Evolutionary conservation across 2,888 invertebrate genomes (phyloP), one percentile per base, ranked within the genome.

Genomic region (Lasiommata megera): DNA sequence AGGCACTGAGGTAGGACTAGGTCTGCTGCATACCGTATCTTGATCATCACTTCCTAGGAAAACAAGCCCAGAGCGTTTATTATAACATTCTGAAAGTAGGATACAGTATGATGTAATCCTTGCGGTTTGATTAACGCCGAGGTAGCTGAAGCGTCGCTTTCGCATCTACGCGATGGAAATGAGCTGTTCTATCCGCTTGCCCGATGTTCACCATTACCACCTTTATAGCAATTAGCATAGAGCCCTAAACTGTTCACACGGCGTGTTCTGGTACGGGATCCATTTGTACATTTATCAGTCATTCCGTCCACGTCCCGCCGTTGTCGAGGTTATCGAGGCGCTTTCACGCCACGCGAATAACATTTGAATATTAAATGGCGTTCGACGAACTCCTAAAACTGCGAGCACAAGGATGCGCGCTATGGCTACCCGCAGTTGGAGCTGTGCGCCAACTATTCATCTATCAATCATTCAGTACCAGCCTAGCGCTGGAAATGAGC

Each of bases 321-420:
- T 65, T 62, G 69, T 66, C 77, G 81, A 79, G 84, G 83, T 84
- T 87, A 87, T 83, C 82, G 81, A 79, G 74, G 77, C 73, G 80
- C 87, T 89, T 88, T 89, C 86, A 84, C 85, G 84, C 82, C 79
- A 72, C 74, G 79, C 77, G 84, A 86, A 86, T 85, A 82, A 75
- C 78, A 88, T 89, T 88, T 83, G 82, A 86, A 86, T 87, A 88
- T 82, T 82, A 76, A 79, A 52, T 73, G 69, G 75, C 82, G 85
- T 85, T 80, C 86, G 77, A 76, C 84, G 85, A 86, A 88, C 84
- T 82, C 72, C 76, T 77, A 81, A 84, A 84, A 80, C 75, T 77
- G 86, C 86, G 81, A 82, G 73, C 68, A 65, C 61, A 61, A 72
- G 70, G 71, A 70, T 71, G 66, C 65, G 56, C n/a, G n/a, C n/a